These are phyloP conservation scores for Ichneumon xanthorius DNA, from an alignment of 2,888 invertebrate genomes.

Conservation along the genomic window DNA sequence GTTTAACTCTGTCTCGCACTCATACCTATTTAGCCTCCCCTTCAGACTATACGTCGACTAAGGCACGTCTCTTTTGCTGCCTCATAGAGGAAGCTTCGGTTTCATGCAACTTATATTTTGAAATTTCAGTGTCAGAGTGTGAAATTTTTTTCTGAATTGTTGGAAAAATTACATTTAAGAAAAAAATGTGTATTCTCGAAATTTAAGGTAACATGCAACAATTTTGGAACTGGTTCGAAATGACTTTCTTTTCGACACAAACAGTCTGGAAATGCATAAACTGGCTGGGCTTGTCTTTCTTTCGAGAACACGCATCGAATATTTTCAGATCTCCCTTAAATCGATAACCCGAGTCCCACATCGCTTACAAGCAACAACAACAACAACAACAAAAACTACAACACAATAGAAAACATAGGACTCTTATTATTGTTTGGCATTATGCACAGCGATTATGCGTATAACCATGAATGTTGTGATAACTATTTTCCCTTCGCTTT, in stretches of 20 bases:
- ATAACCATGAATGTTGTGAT: conserved; percentile 73
- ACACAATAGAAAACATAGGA: conserved; percentile 49
- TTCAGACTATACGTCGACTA: not conserved
- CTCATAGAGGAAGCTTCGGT: not conserved
- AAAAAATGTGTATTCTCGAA: not conserved
- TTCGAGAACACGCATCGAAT: not conserved
- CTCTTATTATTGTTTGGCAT: conserved; percentile 49
- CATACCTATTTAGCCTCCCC: no score
- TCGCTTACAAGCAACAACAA: conserved; percentile 74
- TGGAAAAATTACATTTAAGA: not conserved
- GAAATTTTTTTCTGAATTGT: not conserved
- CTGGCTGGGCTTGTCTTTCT: not conserved
- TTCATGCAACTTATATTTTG: not conserved
- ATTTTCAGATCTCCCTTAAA: conserved; percentile 40
- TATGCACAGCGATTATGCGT: conserved; percentile 58
- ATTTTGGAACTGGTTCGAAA: not conserved
- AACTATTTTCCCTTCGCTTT: conserved; percentile 58
- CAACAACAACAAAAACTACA: conserved; percentile 68
- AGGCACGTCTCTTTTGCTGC: not conserved
- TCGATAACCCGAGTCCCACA: conserved; percentile 36
- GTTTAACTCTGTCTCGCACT: no score
- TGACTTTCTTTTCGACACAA: not conserved
- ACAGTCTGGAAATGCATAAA: no score
- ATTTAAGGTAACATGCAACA: not conserved
- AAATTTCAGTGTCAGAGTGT: not conserved